Evolutionary conservation across 92 coral and sea anemone genomes (phyloP).

Genomic region (Palythoa grandiflora): DNA sequence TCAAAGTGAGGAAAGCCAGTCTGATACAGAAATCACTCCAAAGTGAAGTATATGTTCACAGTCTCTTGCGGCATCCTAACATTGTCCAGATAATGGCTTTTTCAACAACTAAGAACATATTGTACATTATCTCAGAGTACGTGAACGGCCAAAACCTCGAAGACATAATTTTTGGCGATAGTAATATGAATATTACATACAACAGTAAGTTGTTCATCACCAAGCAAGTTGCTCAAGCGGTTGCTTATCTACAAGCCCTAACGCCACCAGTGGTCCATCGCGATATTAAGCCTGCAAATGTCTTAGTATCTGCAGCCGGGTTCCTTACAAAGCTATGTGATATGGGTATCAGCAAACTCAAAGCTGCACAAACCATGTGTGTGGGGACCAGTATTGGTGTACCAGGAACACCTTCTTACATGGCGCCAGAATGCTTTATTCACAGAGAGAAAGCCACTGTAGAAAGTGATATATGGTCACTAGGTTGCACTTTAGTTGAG

Average conservation of each 20-base stretch:
- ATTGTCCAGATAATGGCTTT: constrained; percentile 51
- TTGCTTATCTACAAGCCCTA: constrained; percentile 38
- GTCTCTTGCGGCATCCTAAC: constrained; percentile 36
- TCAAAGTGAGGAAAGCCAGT: constrained; percentile 41
- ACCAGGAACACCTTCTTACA: constrained; percentile 48
- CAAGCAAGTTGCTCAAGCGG: constrained; percentile 42
- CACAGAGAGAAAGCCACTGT: constrained; percentile 25
- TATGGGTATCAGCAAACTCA: constrained; percentile 51
- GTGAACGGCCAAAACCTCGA: constrained; percentile 39
- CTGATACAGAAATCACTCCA: constrained; percentile 21
- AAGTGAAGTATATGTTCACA: constrained; percentile 36
- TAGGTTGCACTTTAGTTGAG: constrained; percentile 41
- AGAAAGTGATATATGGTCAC: constrained; percentile 47
- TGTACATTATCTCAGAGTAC: constrained; percentile 30
- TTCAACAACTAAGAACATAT: constrained; percentile 15
- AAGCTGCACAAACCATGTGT: constrained; percentile 40
- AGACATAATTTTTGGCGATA: constrained; percentile 31
- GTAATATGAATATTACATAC: constrained; percentile 19
- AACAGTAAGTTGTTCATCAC: constrained; percentile 3
- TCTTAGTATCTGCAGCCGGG: constrained; percentile 27
- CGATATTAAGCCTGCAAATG: constrained; percentile 51
- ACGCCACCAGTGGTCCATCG: constrained; percentile 40
- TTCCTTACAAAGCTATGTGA: constrained; percentile 42
- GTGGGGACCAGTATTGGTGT: constrained; percentile 28
- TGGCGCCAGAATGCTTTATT: constrained; percentile 51